A percentile compares a stretch with the other conserved stretches of the same genome.
These are phyloP conservation scores for Lophius americanus DNA, from an alignment of 2,797 vertebrate species.

Conservation along the genomic window DNA sequence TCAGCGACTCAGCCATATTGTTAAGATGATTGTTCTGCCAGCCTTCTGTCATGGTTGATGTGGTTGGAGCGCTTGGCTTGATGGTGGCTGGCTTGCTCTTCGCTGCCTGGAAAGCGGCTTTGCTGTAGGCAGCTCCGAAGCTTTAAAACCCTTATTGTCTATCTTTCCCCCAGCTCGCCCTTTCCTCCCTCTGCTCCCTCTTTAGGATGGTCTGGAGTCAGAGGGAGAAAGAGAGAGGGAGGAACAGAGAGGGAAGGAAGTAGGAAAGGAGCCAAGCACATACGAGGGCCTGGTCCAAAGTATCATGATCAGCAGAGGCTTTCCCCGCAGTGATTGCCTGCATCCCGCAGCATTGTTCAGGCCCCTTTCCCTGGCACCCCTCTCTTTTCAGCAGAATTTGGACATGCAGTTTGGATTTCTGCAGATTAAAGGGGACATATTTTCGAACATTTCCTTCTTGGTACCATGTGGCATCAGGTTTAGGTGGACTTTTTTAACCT, in stretches of 20 bases:
- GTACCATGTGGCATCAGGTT: constrained; percentile 62
- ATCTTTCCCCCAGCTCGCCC: constrained; percentile 74
- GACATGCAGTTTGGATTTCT: constrained; percentile 81
- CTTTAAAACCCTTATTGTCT: constrained; percentile 85
- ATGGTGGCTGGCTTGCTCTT: constrained; percentile 71
- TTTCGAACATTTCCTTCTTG: constrained; percentile 78
- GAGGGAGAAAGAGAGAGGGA: constrained; percentile 64
- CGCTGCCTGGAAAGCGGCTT: constrained; percentile 83
- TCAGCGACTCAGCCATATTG: constrained; percentile 83
- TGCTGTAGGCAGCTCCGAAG: constrained; percentile 85
- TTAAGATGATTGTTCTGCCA: constrained; percentile 86
- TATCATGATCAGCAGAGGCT: constrained; percentile 81
- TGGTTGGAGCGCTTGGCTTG: constrained; percentile 79
- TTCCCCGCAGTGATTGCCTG: constrained; percentile 73
- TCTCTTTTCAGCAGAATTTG: constrained; percentile 81
- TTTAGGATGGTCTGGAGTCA: constrained; percentile 69
- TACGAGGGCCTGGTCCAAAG: constrained; percentile 73
- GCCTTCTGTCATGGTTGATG: constrained; percentile 85
- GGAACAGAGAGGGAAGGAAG: constrained; percentile 46
- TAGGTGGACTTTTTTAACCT: constrained; percentile 65
- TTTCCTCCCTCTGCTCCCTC: constrained; percentile 69
- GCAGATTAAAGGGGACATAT: constrained; percentile 82
- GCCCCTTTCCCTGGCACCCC: constrained; percentile 77
- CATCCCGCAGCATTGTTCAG: constrained; percentile 78
- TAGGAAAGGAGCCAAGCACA: constrained; percentile 62